phyloP scores from a whole-genome alignment of 2,888 invertebrate species.

The Kryphioiulus occultus region DNA sequence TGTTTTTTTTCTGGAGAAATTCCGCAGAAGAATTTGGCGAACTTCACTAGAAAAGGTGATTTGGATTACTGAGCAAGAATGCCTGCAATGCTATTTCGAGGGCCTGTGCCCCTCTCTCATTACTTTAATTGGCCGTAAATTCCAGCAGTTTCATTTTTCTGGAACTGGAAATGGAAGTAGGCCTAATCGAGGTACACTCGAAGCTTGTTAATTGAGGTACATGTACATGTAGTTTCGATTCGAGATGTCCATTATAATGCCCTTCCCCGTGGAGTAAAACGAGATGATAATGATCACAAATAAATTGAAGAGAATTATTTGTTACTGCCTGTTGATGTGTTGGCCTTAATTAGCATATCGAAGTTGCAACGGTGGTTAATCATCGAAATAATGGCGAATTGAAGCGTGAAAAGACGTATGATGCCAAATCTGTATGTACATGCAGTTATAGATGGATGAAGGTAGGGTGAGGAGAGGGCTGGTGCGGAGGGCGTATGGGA shows the following conservation, averaged over 20 bases:
- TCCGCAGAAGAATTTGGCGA: not conserved
- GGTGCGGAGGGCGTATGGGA: not conserved
- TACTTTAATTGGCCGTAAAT: slow-evolving; percentile 2
- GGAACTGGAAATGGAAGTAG: not conserved
- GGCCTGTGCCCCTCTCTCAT: not conserved
- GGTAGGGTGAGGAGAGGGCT: slow-evolving; percentile 4
- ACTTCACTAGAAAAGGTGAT: not conserved
- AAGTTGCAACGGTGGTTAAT: slow-evolving; percentile 42
- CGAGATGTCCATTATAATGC: not conserved
- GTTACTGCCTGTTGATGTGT: not conserved
- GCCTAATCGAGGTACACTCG: not conserved
- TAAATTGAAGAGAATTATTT: not conserved
- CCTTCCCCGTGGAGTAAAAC: not conserved
- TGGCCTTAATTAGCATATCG: slow-evolving; percentile 36
- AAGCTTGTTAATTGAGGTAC: not conserved
- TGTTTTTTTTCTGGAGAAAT: not conserved
- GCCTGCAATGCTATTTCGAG: not conserved
- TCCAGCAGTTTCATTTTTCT: not conserved
- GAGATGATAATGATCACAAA: not conserved
- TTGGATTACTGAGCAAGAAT: slow-evolving; percentile 3
- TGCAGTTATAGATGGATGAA: not conserved
- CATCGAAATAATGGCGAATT: slow-evolving; percentile 33
- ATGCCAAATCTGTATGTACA: slow-evolving; percentile 24
- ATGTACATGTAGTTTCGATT: no score
- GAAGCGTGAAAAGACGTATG: slow-evolving; percentile 37